Evolutionary conservation across 2,797 vertebrate species (phyloP), one percentile per base, ranked within the genome.

Genomic region (Heteromormyrus szaboi): DNA sequence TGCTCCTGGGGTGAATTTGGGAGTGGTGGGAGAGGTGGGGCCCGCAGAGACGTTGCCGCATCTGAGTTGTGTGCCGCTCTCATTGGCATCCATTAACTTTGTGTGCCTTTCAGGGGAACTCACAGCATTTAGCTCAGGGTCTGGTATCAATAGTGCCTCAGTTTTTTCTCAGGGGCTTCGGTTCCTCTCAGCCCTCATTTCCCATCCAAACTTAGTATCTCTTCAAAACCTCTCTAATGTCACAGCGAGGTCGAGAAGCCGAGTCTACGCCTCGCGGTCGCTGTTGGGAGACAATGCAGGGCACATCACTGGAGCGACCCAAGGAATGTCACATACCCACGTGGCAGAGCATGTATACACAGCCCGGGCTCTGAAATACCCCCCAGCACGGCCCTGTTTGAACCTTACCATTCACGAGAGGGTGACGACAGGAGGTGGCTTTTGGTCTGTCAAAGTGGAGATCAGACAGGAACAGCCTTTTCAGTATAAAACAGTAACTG

Each of bases 1-100:
- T 96, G 95, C 93, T 93, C 91, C 89, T 44, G 84, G 91, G 91
- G 91, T 93, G 90, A 91, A 93, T 93, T 90, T 91, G 12, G 48
- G 85, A 37, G 17, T 59, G 7, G 90, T 37, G 88, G 4, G n/a
- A 25, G 72, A 86, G 37, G 86, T 25, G 81, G 17, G 88, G 4
- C 85, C 19, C 37, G 4, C 7, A 19, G 53, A 11, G 17, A 14
- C 11, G 14, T 41, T 2, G 1, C 25, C 4, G 4, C 2, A 2
- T 41, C 22, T 11, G 14, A 44, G 19, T 46, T 3, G 86, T 12
- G 50, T 54, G 48, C 17, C 29, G 37, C 11, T 53, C 25, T 8
- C 46, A 33, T 79, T 41, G 12, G 14, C 11, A 19, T 22, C 48
- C 79, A 85, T 19, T 33, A 85, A 1, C 54, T 44, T 12, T 72